Evolutionary conservation across 1,140 invertebrate genomes (phyloP), one percentile per base, ranked within the genome.

Genomic region (Scylla paramamosain): DNA sequence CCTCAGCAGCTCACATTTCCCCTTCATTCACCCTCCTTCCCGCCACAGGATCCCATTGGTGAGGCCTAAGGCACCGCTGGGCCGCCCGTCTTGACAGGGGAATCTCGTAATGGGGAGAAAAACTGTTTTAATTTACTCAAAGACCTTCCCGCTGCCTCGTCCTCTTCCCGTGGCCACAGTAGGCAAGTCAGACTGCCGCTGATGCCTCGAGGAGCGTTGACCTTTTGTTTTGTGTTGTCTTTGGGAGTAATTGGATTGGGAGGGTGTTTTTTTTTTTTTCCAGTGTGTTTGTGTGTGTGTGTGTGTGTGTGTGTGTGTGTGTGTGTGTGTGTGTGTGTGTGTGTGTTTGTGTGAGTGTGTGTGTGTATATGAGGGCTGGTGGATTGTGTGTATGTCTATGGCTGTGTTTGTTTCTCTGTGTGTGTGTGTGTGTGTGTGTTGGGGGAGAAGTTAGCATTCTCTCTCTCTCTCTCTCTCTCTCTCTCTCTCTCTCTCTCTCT

Each of bases 81-180:
- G n/a, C 67, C 67, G n/a, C 67, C 25, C 12, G n/a, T 77, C 67
- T 77, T 77, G 67, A 77, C 67, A 59, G 52, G 67, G 67, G 67
- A 77, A 77, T 77, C 67, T 77, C 67, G 20, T 77, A 77, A 77
- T 77, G 25, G 67, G 67, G 67, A 77, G 67, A 77, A 77, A 77
- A 77, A 77, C 67, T 77, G 67, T 77, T 77, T 77, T 77, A 77
- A 77, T 77, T 77, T 77, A 77, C 67, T 77, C 67, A 16, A 77
- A 77, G 67, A 77, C 67, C 25, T n/a, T n/a, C 67, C 20, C 67
- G 25, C 67, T 2, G 4, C 25, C 67, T n/a, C 20, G 6, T 20
- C n/a, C 67, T 77, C 67, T 77, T 77, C 67, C 20, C n/a, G 67
- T 12, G 16, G 67, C 20, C 52, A 59, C 25, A 16, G 67, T 12